phyloP scores from a whole-genome alignment of 2,113 vertebrate species.

The Panthera leo region DNA sequence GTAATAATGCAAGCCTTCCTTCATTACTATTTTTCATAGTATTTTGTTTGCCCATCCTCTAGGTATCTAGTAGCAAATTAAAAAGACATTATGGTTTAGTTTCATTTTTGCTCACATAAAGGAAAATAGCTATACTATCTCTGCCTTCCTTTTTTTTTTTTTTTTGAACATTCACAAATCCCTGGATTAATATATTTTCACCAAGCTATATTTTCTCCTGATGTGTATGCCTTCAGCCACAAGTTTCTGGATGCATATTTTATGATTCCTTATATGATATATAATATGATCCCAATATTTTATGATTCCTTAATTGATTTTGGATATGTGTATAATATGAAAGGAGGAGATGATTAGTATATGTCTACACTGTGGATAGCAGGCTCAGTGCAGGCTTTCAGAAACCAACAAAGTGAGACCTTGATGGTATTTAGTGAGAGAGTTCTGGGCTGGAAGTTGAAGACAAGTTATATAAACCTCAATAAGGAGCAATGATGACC shows the following conservation, averaged over 20 bases:
- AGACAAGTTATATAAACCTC: neutral
- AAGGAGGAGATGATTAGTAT: neutral
- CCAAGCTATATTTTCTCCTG: neutral
- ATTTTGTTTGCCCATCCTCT: neutral
- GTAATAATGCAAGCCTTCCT: neutral
- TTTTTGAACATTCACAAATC: constrained; percentile 19
- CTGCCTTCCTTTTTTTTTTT: neutral
- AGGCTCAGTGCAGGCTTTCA: neutral
- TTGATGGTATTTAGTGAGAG: neutral
- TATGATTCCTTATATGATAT: neutral
- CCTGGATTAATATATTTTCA: constrained; percentile 47
- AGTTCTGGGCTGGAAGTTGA: neutral
- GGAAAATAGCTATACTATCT: constrained; percentile 5
- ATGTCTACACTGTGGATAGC: neutral
- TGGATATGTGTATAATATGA: neutral
- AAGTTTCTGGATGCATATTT: constrained; percentile 16
- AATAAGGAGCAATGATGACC: neutral
- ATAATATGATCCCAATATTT: neutral
- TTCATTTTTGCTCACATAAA: constrained; percentile 25
- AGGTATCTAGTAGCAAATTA: neutral
- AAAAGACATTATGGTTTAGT: neutral
- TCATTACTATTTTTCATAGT: neutral
- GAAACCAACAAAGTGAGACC: neutral
- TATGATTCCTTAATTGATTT: constrained; percentile 4
- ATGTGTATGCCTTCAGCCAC: neutral